Evolutionary conservation across 2,888 invertebrate species (phyloP).

Genomic region (Tipula confusa): DNA sequence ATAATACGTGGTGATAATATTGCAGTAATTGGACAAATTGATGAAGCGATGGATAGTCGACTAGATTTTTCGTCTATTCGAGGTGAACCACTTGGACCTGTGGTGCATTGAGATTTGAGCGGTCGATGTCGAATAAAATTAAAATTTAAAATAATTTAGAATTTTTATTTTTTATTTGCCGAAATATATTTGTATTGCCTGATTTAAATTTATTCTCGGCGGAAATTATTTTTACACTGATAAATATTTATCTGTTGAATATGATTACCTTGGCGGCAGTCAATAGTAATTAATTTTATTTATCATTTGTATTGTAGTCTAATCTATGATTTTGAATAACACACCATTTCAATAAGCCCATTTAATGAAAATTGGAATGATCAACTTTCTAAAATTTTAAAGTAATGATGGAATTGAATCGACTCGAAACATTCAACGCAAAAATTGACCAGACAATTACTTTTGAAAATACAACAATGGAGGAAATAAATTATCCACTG

Average conservation of each 20-base stretch:
- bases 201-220: not conserved
- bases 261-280: no score
- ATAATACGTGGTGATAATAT: constrained; percentile 98
- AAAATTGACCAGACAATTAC: not conserved
- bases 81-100: constrained; percentile 78
- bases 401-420: no score
- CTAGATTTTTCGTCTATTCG: constrained; percentile 74
- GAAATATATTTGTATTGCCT: not conserved
- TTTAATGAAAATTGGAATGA: no score
- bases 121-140: constrained; percentile 34
- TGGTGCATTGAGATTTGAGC: constrained; percentile 58
- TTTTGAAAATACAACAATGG: not conserved
- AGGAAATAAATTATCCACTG: not conserved
- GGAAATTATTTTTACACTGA: not conserved
- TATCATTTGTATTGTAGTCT: no score
- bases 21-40: constrained; percentile 80
- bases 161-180: not conserved
- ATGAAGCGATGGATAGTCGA: constrained; percentile 76
- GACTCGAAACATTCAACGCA: not conserved
- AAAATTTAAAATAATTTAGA: not conserved
- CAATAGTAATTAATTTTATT: no score
- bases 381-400: no score
- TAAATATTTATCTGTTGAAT: not conserved
- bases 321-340: no score
- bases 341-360: no score